Evolutionary conservation across 2,113 vertebrate genomes (phyloP).

Genomic region (Osmerus mordax): DNA sequence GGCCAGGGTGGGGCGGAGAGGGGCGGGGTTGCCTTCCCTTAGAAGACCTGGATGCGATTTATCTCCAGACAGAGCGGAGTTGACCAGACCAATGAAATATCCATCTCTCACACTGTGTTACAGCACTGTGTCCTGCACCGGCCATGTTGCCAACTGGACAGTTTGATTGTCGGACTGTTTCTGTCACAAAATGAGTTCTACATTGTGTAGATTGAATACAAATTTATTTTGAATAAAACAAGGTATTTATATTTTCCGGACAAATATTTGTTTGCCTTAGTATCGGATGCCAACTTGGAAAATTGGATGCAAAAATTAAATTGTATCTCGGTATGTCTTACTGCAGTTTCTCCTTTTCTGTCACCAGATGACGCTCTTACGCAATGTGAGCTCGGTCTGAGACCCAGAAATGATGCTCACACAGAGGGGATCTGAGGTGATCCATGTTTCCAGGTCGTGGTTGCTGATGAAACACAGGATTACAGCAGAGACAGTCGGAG

Average conservation of each 20-base stretch:
- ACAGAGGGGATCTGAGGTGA: slow-evolving; percentile 40
- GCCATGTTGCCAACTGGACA: background rate
- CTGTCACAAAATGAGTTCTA: background rate
- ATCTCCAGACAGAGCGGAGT: slow-evolving; percentile 25
- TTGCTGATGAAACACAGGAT: slow-evolving; percentile 57
- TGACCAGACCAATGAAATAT: slow-evolving; percentile 9
- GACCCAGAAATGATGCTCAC: slow-evolving; percentile 10
- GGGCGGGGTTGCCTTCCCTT: slow-evolving; percentile 19
- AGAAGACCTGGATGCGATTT: slow-evolving; percentile 54
- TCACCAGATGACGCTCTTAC: slow-evolving; percentile 40
- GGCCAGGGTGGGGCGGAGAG: slow-evolving; percentile 24
- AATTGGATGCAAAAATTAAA: too few relatives aligned
- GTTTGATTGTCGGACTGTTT: background rate
- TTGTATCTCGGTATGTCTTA: too few relatives aligned
- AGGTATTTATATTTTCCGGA: background rate
- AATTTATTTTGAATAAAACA: background rate
- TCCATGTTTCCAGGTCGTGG: slow-evolving; percentile 48
- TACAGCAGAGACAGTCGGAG: slow-evolving; percentile 43
- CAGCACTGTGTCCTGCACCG: too few relatives aligned
- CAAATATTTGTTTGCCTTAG: background rate
- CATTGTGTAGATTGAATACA: background rate
- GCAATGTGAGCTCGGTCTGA: background rate
- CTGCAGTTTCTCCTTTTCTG: background rate
- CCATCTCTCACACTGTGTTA: background rate
- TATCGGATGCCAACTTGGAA: too few relatives aligned